These are phyloP conservation scores for Cyrtonyx montezumae DNA, from an alignment of 2,113 vertebrate genomes.

Conservation along the genomic window DNA sequence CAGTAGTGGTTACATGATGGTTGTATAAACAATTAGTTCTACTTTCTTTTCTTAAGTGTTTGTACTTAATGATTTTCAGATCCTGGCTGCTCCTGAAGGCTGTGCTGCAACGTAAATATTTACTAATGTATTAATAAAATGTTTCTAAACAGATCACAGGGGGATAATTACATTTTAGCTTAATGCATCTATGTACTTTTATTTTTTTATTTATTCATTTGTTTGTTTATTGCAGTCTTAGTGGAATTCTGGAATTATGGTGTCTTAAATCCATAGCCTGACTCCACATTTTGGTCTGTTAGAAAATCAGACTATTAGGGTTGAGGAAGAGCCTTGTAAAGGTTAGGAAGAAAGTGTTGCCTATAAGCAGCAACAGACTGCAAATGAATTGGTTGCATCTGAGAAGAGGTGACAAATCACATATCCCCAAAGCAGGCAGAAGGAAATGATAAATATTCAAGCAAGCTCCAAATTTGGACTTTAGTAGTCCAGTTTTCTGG, in stretches of 20 bases:
- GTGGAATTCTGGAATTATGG: background rate
- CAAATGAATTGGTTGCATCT: background rate
- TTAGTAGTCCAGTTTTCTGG: background rate
- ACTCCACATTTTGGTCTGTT: background rate
- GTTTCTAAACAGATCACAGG: background rate
- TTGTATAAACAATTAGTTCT: background rate
- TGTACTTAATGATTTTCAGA: background rate
- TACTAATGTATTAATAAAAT: background rate
- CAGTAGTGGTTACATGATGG: background rate
- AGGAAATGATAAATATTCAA: background rate
- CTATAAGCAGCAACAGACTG: background rate
- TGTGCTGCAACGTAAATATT: background rate
- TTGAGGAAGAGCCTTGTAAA: background rate
- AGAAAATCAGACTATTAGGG: background rate
- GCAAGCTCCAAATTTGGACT: background rate
- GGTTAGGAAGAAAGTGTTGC: background rate
- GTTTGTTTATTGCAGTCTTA: background rate
- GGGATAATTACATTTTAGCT: accelerated
- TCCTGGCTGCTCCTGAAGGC: background rate
- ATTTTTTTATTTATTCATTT: too few species aligned
- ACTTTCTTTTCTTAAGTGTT: background rate
- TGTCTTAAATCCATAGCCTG: background rate
- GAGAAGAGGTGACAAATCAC: background rate
- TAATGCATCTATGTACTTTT: background rate
- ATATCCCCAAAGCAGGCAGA: background rate